Base-by-base conservation (phyloP, 92 coral and sea anemone species). In the Epizoanthus ramosus region DNA sequence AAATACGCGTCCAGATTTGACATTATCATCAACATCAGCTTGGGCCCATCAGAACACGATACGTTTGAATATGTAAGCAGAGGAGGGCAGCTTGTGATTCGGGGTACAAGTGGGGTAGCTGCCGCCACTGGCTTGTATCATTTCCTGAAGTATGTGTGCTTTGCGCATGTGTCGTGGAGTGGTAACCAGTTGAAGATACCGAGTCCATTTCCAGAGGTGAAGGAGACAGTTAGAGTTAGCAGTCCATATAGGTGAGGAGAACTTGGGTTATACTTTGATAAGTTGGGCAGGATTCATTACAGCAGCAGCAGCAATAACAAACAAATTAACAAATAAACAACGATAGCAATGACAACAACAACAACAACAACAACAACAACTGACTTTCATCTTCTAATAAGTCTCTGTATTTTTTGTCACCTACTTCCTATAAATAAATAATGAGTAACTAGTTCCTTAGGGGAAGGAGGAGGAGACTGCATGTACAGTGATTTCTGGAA, bases 141-240 rank as follows among this genome's bases (percentile, higher is more conserved):
- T 73, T 95, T 89, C 77, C 89, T 95, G 68, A 95, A 93, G 79
- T 85, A 93, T 59, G 47, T 15, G 23, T 93, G 97, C 81, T 53
- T 54, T 39, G 93, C 95, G 23, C 98, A 95, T 39, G 84, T 95
- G n/a, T 95, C 98, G 0, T 95, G 98, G 98, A 93, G 92, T 79
- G 98, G 97, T 0, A 88, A 95, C 75, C 98, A 95, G 90, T 71
- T 95, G 80, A 83, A 84, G 45, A 92, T 95, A 53, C 94, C 98
- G 1, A 71, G 75, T 6, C 97, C 93, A 16, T 94, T 95, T 60
- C 98, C 98, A 43, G 83, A 52, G 8, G 94, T 95, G 24, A 31
- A 63, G 57, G 25, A 79, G 14, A 31, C 86, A 41, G 91, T 91
- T 5, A 64, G 71, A 18, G 71, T 95, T 4, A 73, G 73, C 71